Percentiles rank a stretch among this genome's conserved stretches.
These are phyloP conservation scores for Enhydra lutris DNA, from an alignment of 2,113 vertebrate species.

Conservation along the genomic window DNA sequence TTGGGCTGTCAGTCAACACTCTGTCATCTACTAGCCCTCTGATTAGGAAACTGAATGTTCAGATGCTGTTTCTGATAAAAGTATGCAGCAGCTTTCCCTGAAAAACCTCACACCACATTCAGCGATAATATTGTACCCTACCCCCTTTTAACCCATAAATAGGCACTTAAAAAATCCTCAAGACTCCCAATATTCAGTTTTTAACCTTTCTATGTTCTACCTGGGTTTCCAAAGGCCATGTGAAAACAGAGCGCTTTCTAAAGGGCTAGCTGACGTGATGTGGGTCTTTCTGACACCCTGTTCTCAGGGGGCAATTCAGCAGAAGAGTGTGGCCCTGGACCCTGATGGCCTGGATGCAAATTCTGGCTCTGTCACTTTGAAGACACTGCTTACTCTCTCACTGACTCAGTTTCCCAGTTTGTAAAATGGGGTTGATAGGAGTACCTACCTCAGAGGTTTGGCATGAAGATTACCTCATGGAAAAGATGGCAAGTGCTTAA, in stretches of 20 bases:
- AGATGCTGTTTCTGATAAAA: neutral
- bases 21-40: conserved; percentile 53
- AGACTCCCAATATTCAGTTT: neutral
- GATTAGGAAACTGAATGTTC: conserved; percentile 52
- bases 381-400: neutral
- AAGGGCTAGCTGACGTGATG: neutral
- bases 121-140: conserved; percentile 10
- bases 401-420: conserved; percentile 27
- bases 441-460: conserved; percentile 50
- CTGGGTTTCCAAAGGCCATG: neutral
- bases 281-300: neutral
- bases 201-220: conserved; percentile 23
- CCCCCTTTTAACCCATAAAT: neutral
- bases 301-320: neutral
- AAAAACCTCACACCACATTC: conserved; percentile 40
- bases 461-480: conserved; percentile 7
- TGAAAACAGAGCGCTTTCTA: neutral
- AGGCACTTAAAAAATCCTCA: neutral
- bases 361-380: neutral
- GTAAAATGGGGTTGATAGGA: conserved; percentile 30
- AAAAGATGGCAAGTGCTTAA: conserved; percentile 35
- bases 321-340: neutral
- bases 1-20: conserved; percentile 48
- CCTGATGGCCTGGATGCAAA: neutral
- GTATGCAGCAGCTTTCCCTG: conserved; percentile 51